These are phyloP conservation scores for Galeruca laticollis DNA, from an alignment of 2,888 invertebrate genomes.

Conservation along the genomic window DNA sequence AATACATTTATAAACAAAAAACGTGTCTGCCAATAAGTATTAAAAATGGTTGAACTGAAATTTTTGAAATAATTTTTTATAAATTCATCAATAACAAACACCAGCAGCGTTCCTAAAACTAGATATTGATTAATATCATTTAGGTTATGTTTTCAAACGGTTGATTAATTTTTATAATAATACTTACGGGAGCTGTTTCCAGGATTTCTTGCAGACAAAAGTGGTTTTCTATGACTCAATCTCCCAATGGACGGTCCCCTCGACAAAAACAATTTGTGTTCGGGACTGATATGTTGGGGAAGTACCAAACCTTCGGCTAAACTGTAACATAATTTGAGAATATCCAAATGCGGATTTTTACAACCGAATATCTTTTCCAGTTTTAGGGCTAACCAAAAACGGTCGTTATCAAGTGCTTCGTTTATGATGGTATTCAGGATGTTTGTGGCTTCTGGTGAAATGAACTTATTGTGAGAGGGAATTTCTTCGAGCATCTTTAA, in stretches of 20 bases:
- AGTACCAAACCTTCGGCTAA: slow-evolving; percentile 74
- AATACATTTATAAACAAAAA: neutral
- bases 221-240: slow-evolving; percentile 64
- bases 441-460: slow-evolving; percentile 63
- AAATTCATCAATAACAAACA: too few relatives aligned
- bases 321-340: slow-evolving; percentile 73
- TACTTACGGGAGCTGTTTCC: slow-evolving; percentile 59
- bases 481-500: slow-evolving; percentile 47
- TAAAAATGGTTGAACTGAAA: too few relatives aligned
- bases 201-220: slow-evolving; percentile 57
- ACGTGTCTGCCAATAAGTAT: too few relatives aligned
- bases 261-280: slow-evolving; percentile 72
- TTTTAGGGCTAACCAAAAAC: slow-evolving; percentile 73
- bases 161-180: too few relatives aligned
- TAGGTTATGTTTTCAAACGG: too few relatives aligned
- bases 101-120: too few relatives aligned
- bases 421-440: slow-evolving; percentile 69
- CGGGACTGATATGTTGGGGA: slow-evolving; percentile 74
- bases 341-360: slow-evolving; percentile 69
- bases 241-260: slow-evolving; percentile 64
- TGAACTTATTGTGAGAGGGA: slow-evolving; percentile 37
- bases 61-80: too few relatives aligned
- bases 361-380: slow-evolving; percentile 70
- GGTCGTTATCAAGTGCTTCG: slow-evolving; percentile 70
- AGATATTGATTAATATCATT: too few relatives aligned